Conservation (phyloP, 2,888 invertebrate species). For the Eupeodes latifasciatus region DNA sequence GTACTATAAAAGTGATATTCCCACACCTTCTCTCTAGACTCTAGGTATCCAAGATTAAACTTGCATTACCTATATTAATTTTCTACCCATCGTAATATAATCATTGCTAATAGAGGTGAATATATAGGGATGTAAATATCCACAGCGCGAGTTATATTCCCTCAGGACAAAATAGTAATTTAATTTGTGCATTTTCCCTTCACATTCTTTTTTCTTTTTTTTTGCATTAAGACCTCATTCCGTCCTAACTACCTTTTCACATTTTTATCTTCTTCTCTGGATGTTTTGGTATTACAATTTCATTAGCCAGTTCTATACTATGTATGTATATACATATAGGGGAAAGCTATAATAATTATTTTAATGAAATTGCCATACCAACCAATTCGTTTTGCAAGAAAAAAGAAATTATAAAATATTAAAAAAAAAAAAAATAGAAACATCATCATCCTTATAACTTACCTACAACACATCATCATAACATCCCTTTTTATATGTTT, state of each 20-base stretch:
- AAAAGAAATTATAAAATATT: neutral
- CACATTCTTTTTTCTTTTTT: slow-evolving; percentile 1
- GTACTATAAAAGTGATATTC: too few relatives aligned
- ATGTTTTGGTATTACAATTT: slow-evolving; percentile 66
- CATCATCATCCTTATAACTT: slow-evolving; percentile 38
- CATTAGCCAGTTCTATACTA: slow-evolving; percentile 51
- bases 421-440: neutral
- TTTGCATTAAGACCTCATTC: neutral
- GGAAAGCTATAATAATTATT: slow-evolving; percentile 70
- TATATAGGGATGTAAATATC: neutral
- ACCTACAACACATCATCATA: neutral
- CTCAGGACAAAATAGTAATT: slow-evolving; percentile 50
- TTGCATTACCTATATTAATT: slow-evolving; percentile 19
- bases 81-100: neutral
- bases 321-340: neutral
- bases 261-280: slow-evolving; percentile 22
- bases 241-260: slow-evolving; percentile 1
- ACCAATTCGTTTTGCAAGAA: slow-evolving; percentile 71
- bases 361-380: slow-evolving; percentile 77
- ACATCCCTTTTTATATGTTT: slow-evolving; percentile 31
- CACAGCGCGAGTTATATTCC: neutral
- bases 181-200: slow-evolving; percentile 60
- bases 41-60: neutral
- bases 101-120: neutral
- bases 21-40: neutral